Evolutionary conservation across 2,113 vertebrate genomes (phyloP).

Genomic region (Nymphicus hollandicus): DNA sequence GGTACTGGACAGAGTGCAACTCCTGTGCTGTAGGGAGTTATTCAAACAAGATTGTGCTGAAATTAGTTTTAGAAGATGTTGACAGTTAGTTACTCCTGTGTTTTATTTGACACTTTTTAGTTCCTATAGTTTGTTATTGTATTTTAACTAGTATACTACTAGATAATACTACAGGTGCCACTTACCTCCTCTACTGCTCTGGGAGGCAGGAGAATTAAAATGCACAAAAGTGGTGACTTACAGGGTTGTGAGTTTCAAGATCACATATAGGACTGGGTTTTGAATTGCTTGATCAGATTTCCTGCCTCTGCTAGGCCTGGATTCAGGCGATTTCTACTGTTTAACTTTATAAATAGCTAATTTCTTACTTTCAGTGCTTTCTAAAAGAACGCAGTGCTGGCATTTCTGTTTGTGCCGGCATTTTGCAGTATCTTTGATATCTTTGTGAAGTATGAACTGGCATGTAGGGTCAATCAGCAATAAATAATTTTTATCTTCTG

Average conservation of each 20-base stretch:
- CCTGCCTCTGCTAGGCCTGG: neutral
- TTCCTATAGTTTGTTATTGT: neutral
- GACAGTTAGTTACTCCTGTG: neutral
- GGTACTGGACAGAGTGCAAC: neutral
- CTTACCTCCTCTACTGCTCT: neutral
- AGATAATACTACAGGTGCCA: neutral
- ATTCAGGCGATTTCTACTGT: neutral
- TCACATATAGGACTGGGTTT: neutral
- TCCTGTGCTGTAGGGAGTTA: neutral
- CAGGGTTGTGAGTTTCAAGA: neutral
- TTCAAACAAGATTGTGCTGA: neutral
- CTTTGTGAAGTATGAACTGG: neutral
- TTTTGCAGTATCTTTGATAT: neutral
- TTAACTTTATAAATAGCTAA: neutral
- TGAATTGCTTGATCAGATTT: neutral
- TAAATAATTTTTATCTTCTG: neutral
- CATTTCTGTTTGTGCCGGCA: neutral
- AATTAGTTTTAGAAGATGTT: neutral
- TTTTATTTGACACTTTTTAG: neutral
- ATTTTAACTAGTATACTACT: neutral
- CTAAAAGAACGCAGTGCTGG: neutral
- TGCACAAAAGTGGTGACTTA: neutral
- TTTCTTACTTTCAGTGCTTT: neutral
- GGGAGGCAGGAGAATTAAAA: neutral
- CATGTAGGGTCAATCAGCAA: neutral